Evolutionary conservation across 1,140 invertebrate species (phyloP), one percentile per base, ranked within the genome.

Genomic region (Atopsyche davidsoni): DNA sequence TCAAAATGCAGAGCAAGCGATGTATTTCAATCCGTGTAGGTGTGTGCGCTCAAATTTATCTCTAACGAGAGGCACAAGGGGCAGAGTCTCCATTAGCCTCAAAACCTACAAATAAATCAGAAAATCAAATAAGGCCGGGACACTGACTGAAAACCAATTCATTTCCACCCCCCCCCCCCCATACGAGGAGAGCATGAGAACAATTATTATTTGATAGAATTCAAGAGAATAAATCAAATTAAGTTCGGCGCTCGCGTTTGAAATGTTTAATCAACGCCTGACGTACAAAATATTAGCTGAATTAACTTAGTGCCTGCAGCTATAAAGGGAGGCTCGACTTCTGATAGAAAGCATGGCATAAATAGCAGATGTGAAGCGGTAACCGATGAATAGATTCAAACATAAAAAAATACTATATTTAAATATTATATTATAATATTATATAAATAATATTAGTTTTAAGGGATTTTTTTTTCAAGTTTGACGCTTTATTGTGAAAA

Each of bases 161-260:
- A 36, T 47, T 53, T 47, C 38, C 38, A 18, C n/a, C 25, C 44
- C 19, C 2, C 16, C 38, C 38, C 19, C 38, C 28, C 22, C 11
- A 25, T 13, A 39, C 16, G 13, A 17, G 40, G 16, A 25, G 21
- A 28, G 22, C 34, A 46, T 34, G 40, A 48, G 22, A 53, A 53
- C 40, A 47, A 53, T 53, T 53, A 53, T 53, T 53, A 38, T 31
- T 51, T 44, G 43, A 51, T 44, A 38, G 45, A 36, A 47, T 32
- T 7, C 23, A 24, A 21, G n/a, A n/a, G 43, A 47, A 53, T 53
- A 53, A 53, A 53, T 53, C 51, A 48, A 53, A 53, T 47, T 47
- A 43, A 53, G 45, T 53, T 48, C 51, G 34, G 9, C 34, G 7
- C 22, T 39, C 36, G 19, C 18, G 2, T 11, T 39, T 10, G 19